Conservation (phyloP, 2,888 invertebrate species). For the Anagyrus pseudococci region DNA sequence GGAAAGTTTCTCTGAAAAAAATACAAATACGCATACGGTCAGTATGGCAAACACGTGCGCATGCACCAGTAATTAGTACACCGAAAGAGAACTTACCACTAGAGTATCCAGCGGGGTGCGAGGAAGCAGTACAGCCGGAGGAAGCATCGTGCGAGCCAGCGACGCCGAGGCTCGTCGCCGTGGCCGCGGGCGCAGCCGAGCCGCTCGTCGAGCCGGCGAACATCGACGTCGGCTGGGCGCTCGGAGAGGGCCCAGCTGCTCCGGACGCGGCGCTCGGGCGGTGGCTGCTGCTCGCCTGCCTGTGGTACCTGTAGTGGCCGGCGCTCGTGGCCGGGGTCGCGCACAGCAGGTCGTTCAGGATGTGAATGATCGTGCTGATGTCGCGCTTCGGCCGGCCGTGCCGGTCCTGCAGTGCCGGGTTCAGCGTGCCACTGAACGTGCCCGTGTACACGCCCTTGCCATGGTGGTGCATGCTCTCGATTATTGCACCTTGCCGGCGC, state of each 20-base stretch:
- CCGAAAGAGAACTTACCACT: slow-evolving; percentile 44
- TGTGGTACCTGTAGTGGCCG: slow-evolving; percentile 57
- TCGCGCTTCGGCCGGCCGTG: slow-evolving; percentile 91
- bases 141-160: slow-evolving; percentile 37
- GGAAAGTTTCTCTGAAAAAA: slow-evolving; percentile 63
- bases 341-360: slow-evolving; percentile 90
- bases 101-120: slow-evolving; percentile 46
- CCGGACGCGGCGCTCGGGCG: not conserved
- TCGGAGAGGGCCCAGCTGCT: not conserved
- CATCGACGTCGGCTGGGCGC: not conserved
- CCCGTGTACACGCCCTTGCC: slow-evolving; percentile 96
- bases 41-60: too few relatives aligned
- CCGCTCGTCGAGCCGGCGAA: not conserved
- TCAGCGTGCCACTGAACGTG: slow-evolving; percentile 93
- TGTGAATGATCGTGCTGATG: slow-evolving; percentile 94
- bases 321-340: slow-evolving; percentile 73
- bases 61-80: too few relatives aligned
- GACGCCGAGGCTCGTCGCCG: slow-evolving; percentile 31
- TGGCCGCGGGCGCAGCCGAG: not conserved
- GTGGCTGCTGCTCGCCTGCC: not conserved
- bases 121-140: not conserved
- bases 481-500: slow-evolving; percentile 76
- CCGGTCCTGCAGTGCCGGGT: slow-evolving; percentile 90
- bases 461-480: slow-evolving; percentile 91
- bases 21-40: not conserved